phyloP scores from a whole-genome alignment of 2,888 invertebrate genomes.

The Holacanthella duospinosa region DNA sequence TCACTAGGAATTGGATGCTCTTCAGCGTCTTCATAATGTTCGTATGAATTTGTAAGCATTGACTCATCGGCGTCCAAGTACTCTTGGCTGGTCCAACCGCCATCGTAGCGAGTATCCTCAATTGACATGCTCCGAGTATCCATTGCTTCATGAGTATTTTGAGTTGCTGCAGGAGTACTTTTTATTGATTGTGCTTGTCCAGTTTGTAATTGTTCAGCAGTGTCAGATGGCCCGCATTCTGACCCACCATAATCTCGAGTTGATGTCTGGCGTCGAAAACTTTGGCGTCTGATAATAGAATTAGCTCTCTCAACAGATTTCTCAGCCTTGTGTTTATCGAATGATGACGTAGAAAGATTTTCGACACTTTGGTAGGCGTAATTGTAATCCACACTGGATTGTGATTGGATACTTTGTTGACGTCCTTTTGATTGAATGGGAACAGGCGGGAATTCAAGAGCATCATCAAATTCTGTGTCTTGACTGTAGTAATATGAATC shows the following conservation, averaged over 20 bases:
- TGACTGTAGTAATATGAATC: constrained; percentile 7
- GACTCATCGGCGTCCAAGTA: constrained; percentile 6
- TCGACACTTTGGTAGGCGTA: constrained; percentile 60
- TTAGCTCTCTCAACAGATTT: constrained; percentile 25
- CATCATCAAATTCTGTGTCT: neutral
- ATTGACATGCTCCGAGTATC: constrained; percentile 14
- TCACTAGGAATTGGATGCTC: neutral
- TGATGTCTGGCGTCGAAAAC: constrained; percentile 35
- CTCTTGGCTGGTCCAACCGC: constrained; percentile 9
- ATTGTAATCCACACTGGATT: constrained; percentile 56
- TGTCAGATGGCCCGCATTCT: neutral
- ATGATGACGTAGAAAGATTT: constrained; percentile 43
- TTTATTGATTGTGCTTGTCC: neutral
- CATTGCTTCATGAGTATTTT: constrained; percentile 8
- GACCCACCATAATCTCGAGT: constrained; percentile 30
- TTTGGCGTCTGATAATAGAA: constrained; percentile 32
- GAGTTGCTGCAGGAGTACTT: constrained; percentile 6
- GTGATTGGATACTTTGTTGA: constrained; percentile 6
- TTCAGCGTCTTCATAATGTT: constrained; percentile 13
- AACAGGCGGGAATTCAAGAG: neutral
- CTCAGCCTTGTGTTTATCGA: constrained; percentile 10
- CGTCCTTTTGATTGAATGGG: neutral
- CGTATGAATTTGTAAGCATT: constrained; percentile 9
- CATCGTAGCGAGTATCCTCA: constrained; percentile 13
- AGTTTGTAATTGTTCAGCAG: neutral